A percentile compares a stretch with the other conserved stretches of the same genome.
phyloP scores from a whole-genome alignment of 2,797 vertebrate genomes.

The Anguilla pacifica region DNA sequence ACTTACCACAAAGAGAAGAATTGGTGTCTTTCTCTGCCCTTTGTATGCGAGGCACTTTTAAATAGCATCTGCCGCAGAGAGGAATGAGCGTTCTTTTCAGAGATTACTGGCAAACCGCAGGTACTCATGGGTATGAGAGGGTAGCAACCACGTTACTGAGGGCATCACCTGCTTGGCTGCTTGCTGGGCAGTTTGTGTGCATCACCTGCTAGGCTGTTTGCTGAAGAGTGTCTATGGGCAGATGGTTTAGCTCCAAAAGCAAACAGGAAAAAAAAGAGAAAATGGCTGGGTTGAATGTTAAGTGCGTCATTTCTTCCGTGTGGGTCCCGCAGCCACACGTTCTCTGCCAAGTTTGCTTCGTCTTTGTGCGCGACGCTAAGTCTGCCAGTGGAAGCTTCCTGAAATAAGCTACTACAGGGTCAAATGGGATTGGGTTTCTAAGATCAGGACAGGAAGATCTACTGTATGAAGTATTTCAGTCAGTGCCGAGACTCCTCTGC shows the following conservation, averaged over 20 bases:
- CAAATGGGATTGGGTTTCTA: not conserved
- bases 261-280: not conserved
- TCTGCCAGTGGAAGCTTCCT: conserved; percentile 26
- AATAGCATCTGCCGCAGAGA: conserved; percentile 43
- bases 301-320: conserved; percentile 1
- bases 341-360: conserved; percentile 36
- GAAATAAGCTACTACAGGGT: conserved; percentile 12
- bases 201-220: conserved; percentile 53
- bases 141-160: conserved; percentile 52
- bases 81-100: conserved; percentile 33
- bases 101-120: conserved; percentile 68
- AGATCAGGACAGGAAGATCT: not conserved
- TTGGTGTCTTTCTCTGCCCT: not conserved
- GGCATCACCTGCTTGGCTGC: conserved; percentile 53
- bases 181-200: conserved; percentile 43
- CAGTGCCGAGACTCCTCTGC: conserved; percentile 43
- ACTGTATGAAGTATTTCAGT: conserved; percentile 33
- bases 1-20: not conserved
- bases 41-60: not conserved
- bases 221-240: conserved; percentile 55
- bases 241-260: conserved; percentile 65
- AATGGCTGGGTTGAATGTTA: not conserved
- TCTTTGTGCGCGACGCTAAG: conserved; percentile 58
- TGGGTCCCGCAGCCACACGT: not conserved
- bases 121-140: conserved; percentile 63